Percentiles rank a stretch among this genome's conserved stretches.
Evolutionary conservation across 2,888 invertebrate species (phyloP).

Genomic region (Drosophila meridionalis): DNA sequence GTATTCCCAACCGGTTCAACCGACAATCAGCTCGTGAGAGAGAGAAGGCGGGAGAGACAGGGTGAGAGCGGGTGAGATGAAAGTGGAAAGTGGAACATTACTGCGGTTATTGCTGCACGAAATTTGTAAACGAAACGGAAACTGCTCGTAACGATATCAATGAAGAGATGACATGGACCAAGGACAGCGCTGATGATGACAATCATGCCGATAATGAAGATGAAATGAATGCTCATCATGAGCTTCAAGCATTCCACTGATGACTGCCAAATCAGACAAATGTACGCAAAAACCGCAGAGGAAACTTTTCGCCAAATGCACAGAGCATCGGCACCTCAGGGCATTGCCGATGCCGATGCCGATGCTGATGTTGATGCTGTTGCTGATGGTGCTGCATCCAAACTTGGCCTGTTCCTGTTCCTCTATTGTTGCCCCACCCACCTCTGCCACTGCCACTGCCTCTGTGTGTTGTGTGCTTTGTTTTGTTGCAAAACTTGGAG

Average conservation of each 20-base stretch:
- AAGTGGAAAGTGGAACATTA: constrained; percentile 55
- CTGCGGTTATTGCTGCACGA: constrained; percentile 77
- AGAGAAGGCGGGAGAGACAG: neutral
- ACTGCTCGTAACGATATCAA: constrained; percentile 76
- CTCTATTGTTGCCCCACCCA: constrained; percentile 9
- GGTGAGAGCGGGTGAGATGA: constrained; percentile 5
- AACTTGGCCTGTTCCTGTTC: constrained; percentile 41
- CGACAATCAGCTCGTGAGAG: constrained; percentile 56
- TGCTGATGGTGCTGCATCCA: constrained; percentile 32
- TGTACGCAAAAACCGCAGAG: constrained; percentile 74
- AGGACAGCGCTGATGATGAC: constrained; percentile 44
- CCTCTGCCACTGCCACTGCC: neutral
- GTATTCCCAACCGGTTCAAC: constrained; percentile 54
- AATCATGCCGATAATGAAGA: constrained; percentile 22
- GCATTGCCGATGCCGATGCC: constrained; percentile 34
- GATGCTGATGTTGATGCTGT: constrained; percentile 14
- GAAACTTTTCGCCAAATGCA: constrained; percentile 73
- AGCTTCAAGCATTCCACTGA: constrained; percentile 41
- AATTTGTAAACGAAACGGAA: constrained; percentile 77
- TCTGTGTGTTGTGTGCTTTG: constrained; percentile 46
- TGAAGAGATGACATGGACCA: constrained; percentile 72
- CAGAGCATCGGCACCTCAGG: constrained; percentile 59
- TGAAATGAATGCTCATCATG: constrained; percentile 31
- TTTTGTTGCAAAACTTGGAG: constrained; percentile 56
- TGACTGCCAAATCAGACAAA: constrained; percentile 78